Evolutionary conservation across 2,888 invertebrate genomes (phyloP).

Genomic region (Gordius sp.): DNA sequence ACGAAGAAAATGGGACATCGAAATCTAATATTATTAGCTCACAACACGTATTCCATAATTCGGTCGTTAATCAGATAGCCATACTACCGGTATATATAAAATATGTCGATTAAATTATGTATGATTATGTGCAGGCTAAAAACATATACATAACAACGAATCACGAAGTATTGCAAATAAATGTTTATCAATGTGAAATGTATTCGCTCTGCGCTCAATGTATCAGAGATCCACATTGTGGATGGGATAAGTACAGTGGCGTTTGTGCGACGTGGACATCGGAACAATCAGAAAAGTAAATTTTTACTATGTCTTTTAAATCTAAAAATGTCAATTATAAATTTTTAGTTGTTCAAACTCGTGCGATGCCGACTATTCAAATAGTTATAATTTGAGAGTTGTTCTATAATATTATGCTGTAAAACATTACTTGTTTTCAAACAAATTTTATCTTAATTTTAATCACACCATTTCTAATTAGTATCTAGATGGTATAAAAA

Average conservation of each 20-base stretch:
- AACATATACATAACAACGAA: neutral
- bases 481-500: too few relatives aligned
- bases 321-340: too few relatives aligned
- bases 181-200: neutral
- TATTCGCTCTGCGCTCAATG: constrained; percentile 4
- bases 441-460: too few relatives aligned
- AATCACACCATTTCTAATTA: too few relatives aligned
- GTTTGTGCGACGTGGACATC: neutral
- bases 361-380: too few relatives aligned
- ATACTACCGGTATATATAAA: neutral
- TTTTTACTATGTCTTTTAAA: too few relatives aligned
- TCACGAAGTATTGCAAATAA: neutral
- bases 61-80: neutral
- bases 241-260: neutral
- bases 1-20: neutral
- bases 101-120: neutral
- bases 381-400: too few relatives aligned
- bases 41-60: neutral
- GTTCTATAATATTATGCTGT: too few relatives aligned
- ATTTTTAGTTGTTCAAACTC: too few relatives aligned
- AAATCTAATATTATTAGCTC: neutral
- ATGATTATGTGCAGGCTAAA: neutral
- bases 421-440: too few relatives aligned
- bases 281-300: too few relatives aligned
- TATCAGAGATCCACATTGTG: neutral